Evolutionary conservation across 2,888 invertebrate genomes (phyloP), one percentile per base, ranked within the genome.

Genomic region (Acanthosepion lycidas): DNA sequence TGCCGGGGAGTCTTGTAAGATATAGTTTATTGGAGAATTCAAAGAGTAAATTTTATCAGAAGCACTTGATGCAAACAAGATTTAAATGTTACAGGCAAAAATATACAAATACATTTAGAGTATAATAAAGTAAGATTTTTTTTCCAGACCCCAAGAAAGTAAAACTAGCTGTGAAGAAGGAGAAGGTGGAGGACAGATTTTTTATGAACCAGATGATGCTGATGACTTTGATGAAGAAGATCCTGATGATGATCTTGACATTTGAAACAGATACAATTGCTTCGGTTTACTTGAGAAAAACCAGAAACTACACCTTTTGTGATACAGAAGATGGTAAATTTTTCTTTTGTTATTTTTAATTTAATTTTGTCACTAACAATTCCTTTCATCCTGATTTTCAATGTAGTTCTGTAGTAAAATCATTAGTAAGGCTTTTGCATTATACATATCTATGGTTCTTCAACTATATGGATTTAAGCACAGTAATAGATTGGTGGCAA

Each of bases 141-240:
- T 94, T 94, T 95, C 8, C 94, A 96, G 96, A 95, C 95, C 95
- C 95, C 96, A 96, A 59, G 95, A 95, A 42, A 95, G 95, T 15
- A 93, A 95, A 91, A 94, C 93, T 93, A 95, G 95, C 92, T 95
- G 96, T 64, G 96, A 95, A 15, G 96, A 95, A 15, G 96, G 96
- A 91, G 96, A 95, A 15, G 96, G 96, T 91, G 96, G 96, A 94
- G 97, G 96, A 2, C 96, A 96, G 94, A 97, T 97, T 42, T 97
- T 97, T 95, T 97, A 97, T 94, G 96, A 97, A 93, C 97, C 97
- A 49, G 97, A 97, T 95, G 97, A 97, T 95, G 97, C 96, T 28
- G 97, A 97, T 95, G 97, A 97, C 94, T 97, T 97, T 96, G 97
- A 97, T 96, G 97, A 97, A 91, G 97, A 97, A 95, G 97, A 97